Evolutionary conservation across 2,113 vertebrate genomes (phyloP).

Genomic region (Lamprologus ornatipinnis): DNA sequence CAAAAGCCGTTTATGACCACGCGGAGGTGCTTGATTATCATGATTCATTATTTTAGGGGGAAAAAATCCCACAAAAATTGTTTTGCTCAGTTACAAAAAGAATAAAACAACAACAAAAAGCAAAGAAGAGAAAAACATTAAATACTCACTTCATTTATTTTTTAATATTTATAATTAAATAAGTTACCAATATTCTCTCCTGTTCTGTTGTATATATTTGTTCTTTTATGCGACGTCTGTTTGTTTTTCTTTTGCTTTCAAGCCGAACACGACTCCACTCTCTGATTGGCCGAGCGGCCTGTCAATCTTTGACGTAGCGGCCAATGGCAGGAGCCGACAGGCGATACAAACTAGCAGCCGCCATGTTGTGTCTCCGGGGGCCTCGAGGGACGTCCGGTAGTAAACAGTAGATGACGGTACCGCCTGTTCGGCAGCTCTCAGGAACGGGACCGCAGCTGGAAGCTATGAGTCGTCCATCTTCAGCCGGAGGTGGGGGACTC

Average conservation of each 20-base stretch:
- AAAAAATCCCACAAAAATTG: background rate
- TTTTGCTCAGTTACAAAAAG: background rate
- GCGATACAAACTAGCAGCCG: conserved; percentile 56
- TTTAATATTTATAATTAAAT: background rate
- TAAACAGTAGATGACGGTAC: conserved; percentile 34
- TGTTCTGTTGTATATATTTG: background rate
- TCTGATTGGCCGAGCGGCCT: conserved; percentile 47
- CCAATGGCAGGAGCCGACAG: conserved; percentile 35
- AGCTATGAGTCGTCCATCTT: conserved; percentile 73
- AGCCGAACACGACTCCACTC: background rate
- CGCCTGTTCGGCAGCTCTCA: background rate
- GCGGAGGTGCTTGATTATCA: background rate
- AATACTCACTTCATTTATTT: background rate
- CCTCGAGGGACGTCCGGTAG: conserved; percentile 32
- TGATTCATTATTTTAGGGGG: background rate
- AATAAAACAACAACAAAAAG: background rate
- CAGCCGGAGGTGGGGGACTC: conserved; percentile 65
- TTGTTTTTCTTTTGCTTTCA: background rate
- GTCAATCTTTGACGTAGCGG: background rate
- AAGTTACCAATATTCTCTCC: background rate
- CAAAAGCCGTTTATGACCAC: background rate
- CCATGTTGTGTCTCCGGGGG: conserved; percentile 68
- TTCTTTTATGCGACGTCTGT: background rate
- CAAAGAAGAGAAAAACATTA: background rate
- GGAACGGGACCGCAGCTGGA: conserved; percentile 10